phyloP scores from a whole-genome alignment of 2,888 invertebrate genomes.

The Leptopilina syphax region DNA sequence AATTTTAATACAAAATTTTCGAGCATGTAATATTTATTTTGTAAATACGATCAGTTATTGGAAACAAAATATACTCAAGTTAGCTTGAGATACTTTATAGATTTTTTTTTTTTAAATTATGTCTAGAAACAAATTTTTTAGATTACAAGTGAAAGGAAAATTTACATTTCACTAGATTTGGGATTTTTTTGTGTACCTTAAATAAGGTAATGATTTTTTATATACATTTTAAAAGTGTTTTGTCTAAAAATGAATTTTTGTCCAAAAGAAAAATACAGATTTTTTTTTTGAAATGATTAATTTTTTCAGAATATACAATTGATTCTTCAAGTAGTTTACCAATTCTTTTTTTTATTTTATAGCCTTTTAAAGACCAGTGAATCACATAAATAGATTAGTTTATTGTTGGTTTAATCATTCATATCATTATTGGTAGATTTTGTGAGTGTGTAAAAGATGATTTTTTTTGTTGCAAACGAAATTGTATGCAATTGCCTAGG shows the following conservation, averaged over 20 bases:
- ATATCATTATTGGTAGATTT: slow-evolving; percentile 24
- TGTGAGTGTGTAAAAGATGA: slow-evolving; percentile 5
- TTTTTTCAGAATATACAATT: slow-evolving; percentile 1
- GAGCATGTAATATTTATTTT: slow-evolving; percentile 50
- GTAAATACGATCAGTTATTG: slow-evolving; percentile 51
- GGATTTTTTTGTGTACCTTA: slow-evolving; percentile 1
- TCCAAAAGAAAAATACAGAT: background rate
- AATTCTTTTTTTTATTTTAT: slow-evolving; percentile 10
- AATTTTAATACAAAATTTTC: slow-evolving; percentile 38
- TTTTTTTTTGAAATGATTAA: background rate
- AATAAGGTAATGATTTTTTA: slow-evolving; percentile 16
- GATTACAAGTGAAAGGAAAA: slow-evolving; percentile 8
- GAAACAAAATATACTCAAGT: slow-evolving; percentile 47
- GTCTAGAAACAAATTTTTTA: slow-evolving; percentile 1
- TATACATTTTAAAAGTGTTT: slow-evolving; percentile 35
- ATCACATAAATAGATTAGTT: slow-evolving; percentile 28
- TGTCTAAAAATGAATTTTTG: background rate
- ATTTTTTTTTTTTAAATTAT: slow-evolving; percentile 2
- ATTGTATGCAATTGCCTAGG: slow-evolving; percentile 28
- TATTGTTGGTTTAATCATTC: slow-evolving; percentile 30
- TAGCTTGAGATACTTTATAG: slow-evolving; percentile 9
- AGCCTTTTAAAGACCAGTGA: slow-evolving; percentile 25
- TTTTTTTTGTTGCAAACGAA: slow-evolving; percentile 21
- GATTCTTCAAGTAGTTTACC: background rate
- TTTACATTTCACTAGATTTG: slow-evolving; percentile 9